Evolutionary conservation across 2,113 vertebrate genomes (phyloP).

Genomic region (Cercopithecus mona): DNA sequence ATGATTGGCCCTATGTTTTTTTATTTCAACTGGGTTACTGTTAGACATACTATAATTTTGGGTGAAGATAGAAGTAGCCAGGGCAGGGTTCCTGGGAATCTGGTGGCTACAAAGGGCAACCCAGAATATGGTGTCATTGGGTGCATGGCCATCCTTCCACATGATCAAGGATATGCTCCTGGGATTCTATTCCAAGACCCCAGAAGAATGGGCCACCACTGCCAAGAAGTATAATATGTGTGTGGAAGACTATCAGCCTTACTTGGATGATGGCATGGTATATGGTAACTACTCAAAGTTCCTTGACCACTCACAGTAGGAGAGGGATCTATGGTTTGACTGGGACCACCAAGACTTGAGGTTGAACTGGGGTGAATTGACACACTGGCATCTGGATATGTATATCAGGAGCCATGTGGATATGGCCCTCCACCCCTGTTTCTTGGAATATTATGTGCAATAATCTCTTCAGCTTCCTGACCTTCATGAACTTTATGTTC

Average conservation of each 20-base stretch:
- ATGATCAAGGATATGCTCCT: constrained; percentile 82
- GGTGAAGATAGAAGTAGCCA: constrained; percentile 87
- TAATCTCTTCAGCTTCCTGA: constrained; percentile 88
- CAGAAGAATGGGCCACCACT: constrained; percentile 91
- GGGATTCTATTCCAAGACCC: constrained; percentile 88
- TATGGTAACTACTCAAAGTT: constrained; percentile 95
- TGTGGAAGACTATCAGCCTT: constrained; percentile 92
- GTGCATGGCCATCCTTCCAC: constrained; percentile 86
- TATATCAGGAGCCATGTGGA: constrained; percentile 92
- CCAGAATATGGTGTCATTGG: constrained; percentile 60
- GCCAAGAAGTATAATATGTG: constrained; percentile 95
- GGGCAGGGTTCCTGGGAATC: constrained; percentile 1
- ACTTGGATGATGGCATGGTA: constrained; percentile 91
- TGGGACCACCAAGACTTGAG: constrained; percentile 94
- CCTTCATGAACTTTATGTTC: constrained; percentile 92
- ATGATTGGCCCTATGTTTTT: background rate
- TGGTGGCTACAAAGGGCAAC: constrained; percentile 76
- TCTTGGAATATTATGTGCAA: constrained; percentile 59
- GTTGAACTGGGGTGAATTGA: constrained; percentile 95
- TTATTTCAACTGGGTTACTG: background rate
- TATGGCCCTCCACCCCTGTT: constrained; percentile 62
- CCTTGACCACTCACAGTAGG: constrained; percentile 88
- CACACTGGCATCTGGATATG: constrained; percentile 96
- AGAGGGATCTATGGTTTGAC: constrained; percentile 94
- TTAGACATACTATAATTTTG: background rate